Base-by-base conservation (phyloP, 2,797 vertebrate genomes). In the Parotocinclus haroldoi region DNA sequence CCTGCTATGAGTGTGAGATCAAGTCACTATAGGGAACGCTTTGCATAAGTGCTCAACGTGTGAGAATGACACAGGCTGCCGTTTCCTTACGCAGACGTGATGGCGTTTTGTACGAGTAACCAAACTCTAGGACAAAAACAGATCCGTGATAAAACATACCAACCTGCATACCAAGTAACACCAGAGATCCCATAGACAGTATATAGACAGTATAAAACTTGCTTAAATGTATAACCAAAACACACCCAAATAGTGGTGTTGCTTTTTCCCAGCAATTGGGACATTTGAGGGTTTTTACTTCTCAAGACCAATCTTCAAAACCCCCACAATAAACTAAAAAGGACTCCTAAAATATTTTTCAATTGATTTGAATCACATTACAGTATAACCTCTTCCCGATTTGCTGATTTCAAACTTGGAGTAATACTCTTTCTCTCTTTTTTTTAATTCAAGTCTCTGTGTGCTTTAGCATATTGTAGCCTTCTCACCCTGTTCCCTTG, bases 341-440 rank as follows among this genome's bases (percentile, higher is more conserved):
- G 9, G 55, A 27, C 27, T 49, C 12, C 9, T 40, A 40, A 49
- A 50, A 46, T 39, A 9, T 60, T 66, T 61, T 56, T 48, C 64
- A 67, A 63, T 76, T 57, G 72, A 69, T 54, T 69, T 17, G 58
- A 70, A 66, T 69, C 58, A 66, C 62, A 64, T n/a, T n/a, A n/a
- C n/a, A n/a, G n/a, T n/a, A n/a, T n/a, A n/a, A n/a, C n/a, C n/a
- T n/a, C n/a, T n/a, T n/a, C n/a, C n/a, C n/a, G n/a, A n/a, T n/a
- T n/a, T n/a, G n/a, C n/a, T n/a, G n/a, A n/a, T 2, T 27, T 27
- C 27, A 27, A 27, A 2, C 27, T 27, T 27, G 27, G 27, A 27
- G 2, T 27, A 2, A 27, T 27, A 27, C 27, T 27, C 27, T 5
- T 2, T 27, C 5, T 27, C 27, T 27, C 27, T 27, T 27, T 27